Conservation (phyloP, 2,888 invertebrate genomes). For the Falcaria lacertinaria region DNA sequence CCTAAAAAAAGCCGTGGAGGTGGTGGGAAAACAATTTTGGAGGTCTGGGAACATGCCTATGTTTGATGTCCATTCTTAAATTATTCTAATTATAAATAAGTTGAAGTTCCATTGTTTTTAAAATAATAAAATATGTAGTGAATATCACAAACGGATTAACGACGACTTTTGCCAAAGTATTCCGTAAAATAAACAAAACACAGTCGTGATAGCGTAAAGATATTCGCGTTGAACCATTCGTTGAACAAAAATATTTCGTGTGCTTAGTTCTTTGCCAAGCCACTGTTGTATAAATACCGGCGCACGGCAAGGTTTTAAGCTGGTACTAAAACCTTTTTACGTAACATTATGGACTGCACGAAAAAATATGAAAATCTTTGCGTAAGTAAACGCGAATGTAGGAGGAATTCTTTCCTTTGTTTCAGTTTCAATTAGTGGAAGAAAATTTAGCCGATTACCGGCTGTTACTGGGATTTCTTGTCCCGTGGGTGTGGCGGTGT, state of each 20-base stretch:
- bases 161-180: too few species aligned
- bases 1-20: too few species aligned
- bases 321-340: background rate
- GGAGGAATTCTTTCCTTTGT: conserved; percentile 13
- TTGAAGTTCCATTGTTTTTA: too few species aligned
- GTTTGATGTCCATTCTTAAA: too few species aligned
- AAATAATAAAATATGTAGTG: too few species aligned
- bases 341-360: conserved; percentile 1
- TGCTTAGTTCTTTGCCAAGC: background rate
- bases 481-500: conserved; percentile 16
- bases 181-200: too few species aligned
- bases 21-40: too few species aligned
- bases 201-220: too few species aligned
- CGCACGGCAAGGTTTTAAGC: background rate
- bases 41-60: too few species aligned
- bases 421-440: conserved; percentile 21
- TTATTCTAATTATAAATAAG: too few species aligned
- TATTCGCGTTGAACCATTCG: background rate
- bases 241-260: conserved; percentile 2
- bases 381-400: conserved; percentile 6
- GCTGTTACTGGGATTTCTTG: conserved; percentile 16
- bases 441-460: conserved; percentile 27
- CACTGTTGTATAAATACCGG: conserved; percentile 1
- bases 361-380: conserved; percentile 1
- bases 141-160: too few species aligned